Evolutionary conservation across 2,113 vertebrate genomes (phyloP).

Genomic region (Pardalotus punctatus): DNA sequence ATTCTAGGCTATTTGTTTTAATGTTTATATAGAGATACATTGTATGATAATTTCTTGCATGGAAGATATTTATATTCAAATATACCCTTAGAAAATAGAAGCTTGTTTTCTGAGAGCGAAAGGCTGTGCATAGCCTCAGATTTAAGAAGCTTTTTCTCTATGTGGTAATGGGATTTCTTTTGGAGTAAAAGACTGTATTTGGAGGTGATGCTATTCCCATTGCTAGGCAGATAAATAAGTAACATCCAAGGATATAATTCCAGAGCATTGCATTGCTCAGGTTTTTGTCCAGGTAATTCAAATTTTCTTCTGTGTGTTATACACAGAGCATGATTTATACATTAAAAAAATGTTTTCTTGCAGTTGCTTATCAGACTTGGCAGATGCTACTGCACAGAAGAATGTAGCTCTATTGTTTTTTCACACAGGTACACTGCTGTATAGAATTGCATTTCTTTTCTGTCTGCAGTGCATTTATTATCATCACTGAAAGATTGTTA

Average conservation of each 20-base stretch:
- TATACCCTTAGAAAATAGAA: background rate
- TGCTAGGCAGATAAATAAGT: background rate
- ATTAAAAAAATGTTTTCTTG: background rate
- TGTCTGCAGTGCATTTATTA: constrained; percentile 8
- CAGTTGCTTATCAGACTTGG: constrained; percentile 46
- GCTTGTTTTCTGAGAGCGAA: background rate
- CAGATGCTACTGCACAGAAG: constrained; percentile 8
- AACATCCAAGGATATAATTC: background rate
- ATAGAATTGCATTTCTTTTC: background rate
- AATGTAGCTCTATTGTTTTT: background rate
- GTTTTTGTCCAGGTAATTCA: background rate
- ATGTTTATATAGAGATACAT: background rate
- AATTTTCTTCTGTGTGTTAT: background rate
- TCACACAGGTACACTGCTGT: background rate
- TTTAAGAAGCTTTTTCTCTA: background rate
- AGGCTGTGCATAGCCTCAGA: background rate
- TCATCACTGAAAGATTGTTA: background rate
- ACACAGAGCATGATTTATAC: background rate
- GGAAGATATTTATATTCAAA: background rate
- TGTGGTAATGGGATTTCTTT: background rate
- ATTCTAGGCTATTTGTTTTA: background rate
- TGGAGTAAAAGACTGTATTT: background rate
- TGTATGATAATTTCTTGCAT: background rate
- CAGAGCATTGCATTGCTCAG: background rate
- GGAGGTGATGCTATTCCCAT: background rate